Evolutionary conservation across 2,888 invertebrate genomes (phyloP), one percentile per base, ranked within the genome.

Genomic region (Tromatobia lineatoria): DNA sequence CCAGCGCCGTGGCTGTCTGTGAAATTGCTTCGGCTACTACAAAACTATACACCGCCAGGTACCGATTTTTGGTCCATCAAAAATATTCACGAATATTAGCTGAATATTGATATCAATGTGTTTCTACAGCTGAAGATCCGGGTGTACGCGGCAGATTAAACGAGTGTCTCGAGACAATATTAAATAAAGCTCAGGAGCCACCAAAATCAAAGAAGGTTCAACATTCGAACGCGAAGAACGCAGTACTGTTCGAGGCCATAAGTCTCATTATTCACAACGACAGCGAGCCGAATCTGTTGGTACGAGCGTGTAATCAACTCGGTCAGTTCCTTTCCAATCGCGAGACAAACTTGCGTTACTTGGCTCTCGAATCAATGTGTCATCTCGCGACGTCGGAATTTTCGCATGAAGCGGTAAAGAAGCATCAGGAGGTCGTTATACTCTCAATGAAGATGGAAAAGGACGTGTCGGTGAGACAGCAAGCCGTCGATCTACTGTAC

Each of bases 1-100:
- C 99, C 99, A 88, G 99, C 99, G n/a, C 99, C 99, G 18, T 99
- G 99, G 99, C 96, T 99, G 47, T 99, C 99, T 82, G 99, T 99
- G 20, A 99, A 99, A 94, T 95, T 99, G 80, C 95, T 99, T 86
- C 96, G 99, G 90, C 95, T 99, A 85, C 95, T 99, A 87, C 99
- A 99, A 94, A 99, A 99, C 94, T 99, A 99, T 92, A 99, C 99
- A 87, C 99, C 99, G 23, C 99, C 99, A 90, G 96, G 96, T 96
- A 94, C 57, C 15, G 20, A n/a, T 50, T 52, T 71, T 52, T 11
- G 59, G 57, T 20, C 66, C 6, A 1, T 34, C 20, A 13, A 11
- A n/a, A n/a, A 78, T 34, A 10, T 15, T 38, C 13, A 38, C 25
- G 15, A 47, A 0, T 15, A 0, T 10, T 13, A 18, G 10, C 11